Base-by-base conservation (phyloP, 1,140 invertebrate species). In the Zophobas morio region DNA sequence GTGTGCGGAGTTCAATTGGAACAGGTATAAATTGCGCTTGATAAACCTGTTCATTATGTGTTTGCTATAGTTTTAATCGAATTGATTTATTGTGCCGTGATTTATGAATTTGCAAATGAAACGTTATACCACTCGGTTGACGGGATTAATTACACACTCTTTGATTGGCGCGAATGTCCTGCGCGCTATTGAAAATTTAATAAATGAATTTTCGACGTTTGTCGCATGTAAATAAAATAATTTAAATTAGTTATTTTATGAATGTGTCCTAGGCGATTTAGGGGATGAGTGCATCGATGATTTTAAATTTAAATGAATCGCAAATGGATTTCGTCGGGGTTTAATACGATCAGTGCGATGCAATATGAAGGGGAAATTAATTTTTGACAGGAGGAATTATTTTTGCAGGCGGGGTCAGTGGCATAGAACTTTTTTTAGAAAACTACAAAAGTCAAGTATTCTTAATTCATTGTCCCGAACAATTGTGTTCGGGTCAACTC, bases 81-180 rank as follows among this genome's bases (percentile, higher is more conserved):
- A 66, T 66, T 73, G 71, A 73, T 73, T 73, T 73, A 73, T 73
- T 73, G 54, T 56, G 51, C 40, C 20, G 49, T 37, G 49, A 73
- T 73, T 73, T 73, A 56, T 73, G 71, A 73, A 54, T 73, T 53
- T 39, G 54, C 54, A 73, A 73, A 73, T 73, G 36, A 54, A 73
- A 54, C 71, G 54, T 54, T 73, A 56, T 73, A 20, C 60, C 39
- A 42, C 60, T 33, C 37, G 60, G n/a, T 32, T 42, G 33, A 34
- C 60, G 35, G 60, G 60, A 66, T 66, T 66, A 66, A 66, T 66
- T 66, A 66, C 37, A 8, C n/a, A 46, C 60, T 40, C 39, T 66
- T 66, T 66, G 60, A 66, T 66, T 60, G 32, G 2, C 56, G 56
- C 42, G 6, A 46, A 46, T 8, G 42, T 8, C 42, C 42, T 20